phyloP scores from a whole-genome alignment of 2,888 invertebrate species.

The Drosophila rellima region DNA sequence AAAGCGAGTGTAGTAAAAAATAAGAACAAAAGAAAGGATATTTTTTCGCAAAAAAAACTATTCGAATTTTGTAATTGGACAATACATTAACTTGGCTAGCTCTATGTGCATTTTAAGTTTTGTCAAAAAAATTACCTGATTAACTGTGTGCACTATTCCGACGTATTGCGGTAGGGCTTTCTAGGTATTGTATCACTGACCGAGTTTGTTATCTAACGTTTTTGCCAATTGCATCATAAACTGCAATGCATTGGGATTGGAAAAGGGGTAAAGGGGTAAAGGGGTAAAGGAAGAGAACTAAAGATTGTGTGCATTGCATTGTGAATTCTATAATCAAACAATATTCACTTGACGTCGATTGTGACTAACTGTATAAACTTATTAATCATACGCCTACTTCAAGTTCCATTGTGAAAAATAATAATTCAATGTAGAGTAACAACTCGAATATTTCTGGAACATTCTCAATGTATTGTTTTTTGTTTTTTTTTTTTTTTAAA shows the following conservation, averaged over 20 bases:
- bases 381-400: background rate
- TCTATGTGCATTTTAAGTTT: background rate
- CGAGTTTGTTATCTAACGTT: constrained; percentile 37
- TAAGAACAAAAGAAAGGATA: no score
- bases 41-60: no score
- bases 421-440: background rate
- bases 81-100: no score
- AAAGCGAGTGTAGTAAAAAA: no score
- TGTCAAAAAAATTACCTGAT: background rate
- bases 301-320: constrained; percentile 7
- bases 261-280: no score
- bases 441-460: background rate
- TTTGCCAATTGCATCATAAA: constrained; percentile 35
- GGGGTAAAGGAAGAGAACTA: no score
- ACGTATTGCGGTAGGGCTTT: constrained; percentile 45
- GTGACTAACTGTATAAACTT: background rate
- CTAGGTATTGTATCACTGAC: background rate
- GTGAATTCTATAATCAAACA: background rate
- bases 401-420: constrained; percentile 1
- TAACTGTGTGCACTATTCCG: background rate
- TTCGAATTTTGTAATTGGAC: no score
- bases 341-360: background rate
- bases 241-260: constrained; percentile 9
- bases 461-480: background rate
- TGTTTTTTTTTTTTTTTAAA: no score